phyloP scores from a whole-genome alignment of 2,113 vertebrate species.

The Zootoca vivipara region DNA sequence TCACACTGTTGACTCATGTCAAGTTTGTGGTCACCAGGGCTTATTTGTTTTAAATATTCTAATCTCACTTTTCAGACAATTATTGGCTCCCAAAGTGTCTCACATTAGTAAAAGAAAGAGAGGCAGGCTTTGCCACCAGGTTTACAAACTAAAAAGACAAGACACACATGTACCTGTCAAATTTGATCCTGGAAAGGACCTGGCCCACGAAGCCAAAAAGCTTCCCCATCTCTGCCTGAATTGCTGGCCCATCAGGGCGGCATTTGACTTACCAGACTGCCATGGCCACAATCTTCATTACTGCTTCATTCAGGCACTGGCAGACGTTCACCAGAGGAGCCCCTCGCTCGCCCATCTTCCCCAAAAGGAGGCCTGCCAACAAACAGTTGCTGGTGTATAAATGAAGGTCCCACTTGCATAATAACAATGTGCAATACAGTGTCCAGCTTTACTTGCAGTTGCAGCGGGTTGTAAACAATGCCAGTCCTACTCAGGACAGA shows the following conservation, averaged over 20 bases:
- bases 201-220: not conserved
- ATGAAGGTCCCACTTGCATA: not conserved
- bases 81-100: too few species aligned
- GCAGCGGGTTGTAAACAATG: too few species aligned
- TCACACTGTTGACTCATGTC: too few species aligned
- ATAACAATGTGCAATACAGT: not conserved
- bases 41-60: too few species aligned
- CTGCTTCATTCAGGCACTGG: slow-evolving; percentile 89
- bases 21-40: too few species aligned
- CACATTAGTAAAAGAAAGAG: too few species aligned
- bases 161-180: too few species aligned
- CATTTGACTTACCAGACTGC: slow-evolving; percentile 81
- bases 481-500: too few species aligned
- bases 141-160: too few species aligned
- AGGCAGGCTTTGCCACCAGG: too few species aligned
- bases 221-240: not conserved
- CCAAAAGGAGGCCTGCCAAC: slow-evolving; percentile 81
- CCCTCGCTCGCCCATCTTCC: slow-evolving; percentile 87
- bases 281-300: slow-evolving; percentile 90
- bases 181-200: not conserved
- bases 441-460: too few species aligned
- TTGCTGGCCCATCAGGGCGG: not conserved
- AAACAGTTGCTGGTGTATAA: not conserved
- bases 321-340: slow-evolving; percentile 84
- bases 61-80: too few species aligned